Base-by-base conservation (phyloP, 1,140 invertebrate genomes). In the Hirudo medicinalis region DNA sequence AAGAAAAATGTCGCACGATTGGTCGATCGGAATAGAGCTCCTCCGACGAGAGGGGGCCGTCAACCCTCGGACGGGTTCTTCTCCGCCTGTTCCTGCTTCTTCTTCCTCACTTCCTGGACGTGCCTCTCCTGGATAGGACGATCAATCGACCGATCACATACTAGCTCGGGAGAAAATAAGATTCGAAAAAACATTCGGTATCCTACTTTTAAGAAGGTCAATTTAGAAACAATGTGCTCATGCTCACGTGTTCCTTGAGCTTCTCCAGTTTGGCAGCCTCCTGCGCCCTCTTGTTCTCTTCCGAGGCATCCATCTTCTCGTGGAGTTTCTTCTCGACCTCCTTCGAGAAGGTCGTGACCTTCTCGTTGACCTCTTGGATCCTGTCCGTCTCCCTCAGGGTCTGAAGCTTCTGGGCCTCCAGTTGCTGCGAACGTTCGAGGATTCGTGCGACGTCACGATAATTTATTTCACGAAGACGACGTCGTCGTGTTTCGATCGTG, bases 231-330 rank as follows among this genome's bases (percentile, higher is more conserved):
- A 36, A n/a, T n/a, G n/a, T n/a, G n/a, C 32, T 9, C 54, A 9
- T n/a, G 29, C 85, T 82, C 77, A 86, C 85, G 79, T 87, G 86
- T 73, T 90, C 91, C 85, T 92, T 91, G 72, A 93, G 86, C 78
- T 92, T 90, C 70, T 87, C 88, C 78, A 90, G 90, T 78, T 94
- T 81, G 77, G 91, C 90, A 74, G 87, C 89, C 77, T 94, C 90
- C 78, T 91, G 90, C 4, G 89, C 89, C 79, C 94, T 91, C 75
- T 92, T 85, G 77, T 94, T 94, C 78, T 90, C 91, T 77, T 87
- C 88, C 72, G 89, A 88, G 72, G 85, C 86, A 79, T 92, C 91
- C 89, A 95, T 92, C 82, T 93, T 94, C 66, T 89, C 86, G 78
- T 92, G 89, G 54, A 94, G 83, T 69, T 90, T 89, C 80, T 92